phyloP scores from a whole-genome alignment of 2,113 vertebrate species.

The Carassius carassius region DNA sequence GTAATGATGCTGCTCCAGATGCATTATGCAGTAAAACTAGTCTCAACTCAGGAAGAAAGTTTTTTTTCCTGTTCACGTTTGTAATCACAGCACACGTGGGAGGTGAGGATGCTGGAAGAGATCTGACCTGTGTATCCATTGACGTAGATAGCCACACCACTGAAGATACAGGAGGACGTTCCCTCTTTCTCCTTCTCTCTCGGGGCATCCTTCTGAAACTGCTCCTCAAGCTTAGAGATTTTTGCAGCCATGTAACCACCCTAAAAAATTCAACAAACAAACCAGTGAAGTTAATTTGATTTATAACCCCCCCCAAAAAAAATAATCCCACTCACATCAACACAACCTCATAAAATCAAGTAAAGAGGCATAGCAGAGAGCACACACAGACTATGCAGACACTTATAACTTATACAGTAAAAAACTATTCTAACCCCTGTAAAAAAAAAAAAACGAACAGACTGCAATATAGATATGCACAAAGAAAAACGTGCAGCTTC shows the following conservation, averaged over 20 bases:
- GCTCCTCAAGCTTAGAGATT: constrained; percentile 91
- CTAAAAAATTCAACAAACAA: constrained; percentile 64
- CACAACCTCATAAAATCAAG: background rate
- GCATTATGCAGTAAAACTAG: background rate
- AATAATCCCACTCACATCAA: background rate
- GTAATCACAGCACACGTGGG: background rate
- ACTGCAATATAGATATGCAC: constrained; percentile 32
- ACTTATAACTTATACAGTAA: too few species aligned
- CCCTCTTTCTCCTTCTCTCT: constrained; percentile 85
- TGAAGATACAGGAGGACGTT: constrained; percentile 84
- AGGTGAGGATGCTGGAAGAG: background rate
- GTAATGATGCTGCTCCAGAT: background rate
- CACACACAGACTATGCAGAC: background rate
- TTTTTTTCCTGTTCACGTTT: background rate
- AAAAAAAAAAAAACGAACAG: constrained; percentile 12
- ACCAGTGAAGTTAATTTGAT: background rate
- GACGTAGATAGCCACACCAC: constrained; percentile 92
- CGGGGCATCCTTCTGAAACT: constrained; percentile 86
- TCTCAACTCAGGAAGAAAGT: background rate
- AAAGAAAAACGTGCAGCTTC: constrained; percentile 53
- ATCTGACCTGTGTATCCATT: constrained; percentile 94
- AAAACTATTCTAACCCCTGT: constrained; percentile 16
- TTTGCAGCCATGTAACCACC: constrained; percentile 96
- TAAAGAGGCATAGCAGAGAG: background rate
- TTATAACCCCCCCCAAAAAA: too few species aligned